These are phyloP conservation scores for Neosalanx taihuensis DNA, from an alignment of 2,797 vertebrate genomes.

Conservation along the genomic window DNA sequence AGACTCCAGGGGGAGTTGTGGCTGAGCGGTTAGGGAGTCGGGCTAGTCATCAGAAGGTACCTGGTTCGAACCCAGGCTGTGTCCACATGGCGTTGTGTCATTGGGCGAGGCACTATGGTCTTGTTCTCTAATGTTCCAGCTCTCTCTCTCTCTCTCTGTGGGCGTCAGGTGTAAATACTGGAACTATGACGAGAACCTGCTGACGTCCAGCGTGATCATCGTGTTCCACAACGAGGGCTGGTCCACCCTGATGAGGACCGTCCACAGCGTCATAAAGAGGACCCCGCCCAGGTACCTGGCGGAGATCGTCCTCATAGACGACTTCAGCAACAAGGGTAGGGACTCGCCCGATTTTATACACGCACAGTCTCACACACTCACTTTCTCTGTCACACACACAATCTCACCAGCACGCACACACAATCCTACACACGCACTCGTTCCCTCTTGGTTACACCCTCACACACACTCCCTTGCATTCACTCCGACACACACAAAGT, in stretches of 20 bases:
- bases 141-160: background rate
- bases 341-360: background rate
- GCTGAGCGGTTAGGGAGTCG: too few relatives aligned
- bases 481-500: conserved; percentile 17
- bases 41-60: too few relatives aligned
- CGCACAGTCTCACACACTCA: background rate
- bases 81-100: too few relatives aligned
- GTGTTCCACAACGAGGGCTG: conserved; percentile 99
- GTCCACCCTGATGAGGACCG: conserved; percentile 96
- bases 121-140: background rate
- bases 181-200: conserved; percentile 92
- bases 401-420: background rate
- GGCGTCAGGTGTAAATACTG: conserved; percentile 90
- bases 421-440: background rate
- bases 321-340: conserved; percentile 98
- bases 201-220: conserved; percentile 93
- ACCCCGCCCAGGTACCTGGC: conserved; percentile 90
- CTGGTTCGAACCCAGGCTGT: too few relatives aligned
- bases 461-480: background rate
- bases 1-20: too few relatives aligned
- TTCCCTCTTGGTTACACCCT: conserved; percentile 16
- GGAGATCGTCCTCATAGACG: conserved; percentile 97
- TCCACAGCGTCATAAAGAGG: conserved; percentile 98
- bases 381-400: conserved; percentile 21
- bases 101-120: too few relatives aligned